Evolutionary conservation across 1,140 invertebrate genomes (phyloP).

Genomic region (Pantala flavescens): DNA sequence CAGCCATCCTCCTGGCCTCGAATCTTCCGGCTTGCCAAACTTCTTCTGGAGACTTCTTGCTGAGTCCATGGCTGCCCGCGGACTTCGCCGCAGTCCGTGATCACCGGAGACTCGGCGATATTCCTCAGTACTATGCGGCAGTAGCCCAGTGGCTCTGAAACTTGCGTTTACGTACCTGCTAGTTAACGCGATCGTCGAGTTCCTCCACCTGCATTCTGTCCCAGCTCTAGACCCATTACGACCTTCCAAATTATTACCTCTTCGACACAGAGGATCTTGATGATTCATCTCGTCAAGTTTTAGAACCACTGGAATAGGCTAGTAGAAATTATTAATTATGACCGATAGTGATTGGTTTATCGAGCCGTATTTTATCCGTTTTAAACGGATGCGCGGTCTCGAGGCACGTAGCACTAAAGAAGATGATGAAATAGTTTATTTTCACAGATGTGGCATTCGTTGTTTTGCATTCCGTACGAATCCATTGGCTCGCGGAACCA

Average conservation of each 20-base stretch:
- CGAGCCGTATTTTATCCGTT: no score
- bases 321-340: not conserved
- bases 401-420: no score
- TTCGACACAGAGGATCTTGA: not conserved
- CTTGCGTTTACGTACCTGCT: not conserved
- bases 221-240: not conserved
- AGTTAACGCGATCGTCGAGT: no score
- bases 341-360: no score
- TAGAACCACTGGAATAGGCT: not conserved
- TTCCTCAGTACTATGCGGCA: no score
- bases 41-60: not conserved
- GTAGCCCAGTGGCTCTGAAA: slow-evolving; percentile 3
- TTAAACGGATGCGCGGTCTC: no score
- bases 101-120: no score
- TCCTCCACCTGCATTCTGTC: not conserved
- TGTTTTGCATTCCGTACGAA: no score
- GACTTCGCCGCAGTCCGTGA: no score
- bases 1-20: not conserved
- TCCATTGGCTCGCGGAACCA: no score
- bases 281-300: not conserved
- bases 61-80: not conserved
- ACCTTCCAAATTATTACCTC: not conserved
- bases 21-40: not conserved
- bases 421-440: no score
- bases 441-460: no score